Evolutionary conservation across 2,113 vertebrate species (phyloP).

Genomic region (Prietella phreatophila): DNA sequence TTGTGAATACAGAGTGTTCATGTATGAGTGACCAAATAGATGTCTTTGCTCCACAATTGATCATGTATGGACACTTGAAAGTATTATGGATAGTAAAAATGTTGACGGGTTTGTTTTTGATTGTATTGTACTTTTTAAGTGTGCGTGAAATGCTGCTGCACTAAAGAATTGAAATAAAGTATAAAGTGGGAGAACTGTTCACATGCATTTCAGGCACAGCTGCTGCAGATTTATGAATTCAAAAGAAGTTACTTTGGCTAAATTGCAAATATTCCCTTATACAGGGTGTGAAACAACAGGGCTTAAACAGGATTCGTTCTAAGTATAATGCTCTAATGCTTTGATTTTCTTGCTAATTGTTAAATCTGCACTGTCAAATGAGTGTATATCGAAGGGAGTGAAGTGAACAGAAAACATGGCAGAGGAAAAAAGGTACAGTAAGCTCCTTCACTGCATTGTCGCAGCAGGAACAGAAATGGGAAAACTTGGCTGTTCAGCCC

Average conservation of each 20-base stretch:
- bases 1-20: conserved; percentile 1
- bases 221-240: background rate
- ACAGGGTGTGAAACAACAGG: background rate
- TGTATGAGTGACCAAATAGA: background rate
- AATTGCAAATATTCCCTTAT: background rate
- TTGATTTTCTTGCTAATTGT: background rate
- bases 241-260: background rate
- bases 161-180: conserved; percentile 23
- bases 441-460: background rate
- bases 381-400: background rate
- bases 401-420: background rate
- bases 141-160: conserved; percentile 39
- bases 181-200: background rate
- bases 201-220: too few species aligned
- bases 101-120: background rate
- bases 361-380: background rate
- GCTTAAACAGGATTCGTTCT: background rate
- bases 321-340: background rate
- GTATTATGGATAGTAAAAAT: conserved; percentile 21
- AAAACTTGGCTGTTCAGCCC: background rate
- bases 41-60: conserved; percentile 11
- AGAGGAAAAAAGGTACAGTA: background rate
- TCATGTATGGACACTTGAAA: conserved; percentile 27
- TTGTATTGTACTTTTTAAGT: conserved; percentile 21
- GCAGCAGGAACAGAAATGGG: background rate